Percentiles rank a stretch among this genome's conserved stretches.
phyloP scores from a whole-genome alignment of 2,113 vertebrate genomes.

The Hystrix cristata region DNA sequence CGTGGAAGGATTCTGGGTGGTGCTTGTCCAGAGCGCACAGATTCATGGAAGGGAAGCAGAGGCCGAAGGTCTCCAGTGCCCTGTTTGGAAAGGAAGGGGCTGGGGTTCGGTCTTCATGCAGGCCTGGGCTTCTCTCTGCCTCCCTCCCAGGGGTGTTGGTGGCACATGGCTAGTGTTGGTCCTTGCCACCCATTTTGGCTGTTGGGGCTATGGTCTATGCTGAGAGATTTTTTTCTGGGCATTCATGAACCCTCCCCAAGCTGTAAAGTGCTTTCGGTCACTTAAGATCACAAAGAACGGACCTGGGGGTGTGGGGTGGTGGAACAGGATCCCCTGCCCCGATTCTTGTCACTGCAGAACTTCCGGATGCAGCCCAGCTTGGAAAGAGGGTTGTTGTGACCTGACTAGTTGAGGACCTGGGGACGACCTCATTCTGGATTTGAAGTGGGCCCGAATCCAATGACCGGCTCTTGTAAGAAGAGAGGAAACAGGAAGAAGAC shows the following conservation, averaged over 20 bases:
- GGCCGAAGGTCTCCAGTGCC: not conserved
- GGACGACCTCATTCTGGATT: not conserved
- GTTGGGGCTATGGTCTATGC: fast-evolving
- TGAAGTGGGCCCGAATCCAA: not conserved
- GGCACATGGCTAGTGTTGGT: not conserved
- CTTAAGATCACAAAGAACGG: too few relatives aligned
- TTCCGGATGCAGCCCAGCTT: not conserved
- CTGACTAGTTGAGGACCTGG: not conserved
- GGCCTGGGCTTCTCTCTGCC: not conserved
- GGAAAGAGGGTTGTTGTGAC: not conserved
- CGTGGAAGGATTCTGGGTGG: conserved; percentile 26
- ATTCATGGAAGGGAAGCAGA: not conserved
- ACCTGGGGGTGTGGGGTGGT: fast-evolving
- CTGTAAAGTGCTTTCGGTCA: fast-evolving
- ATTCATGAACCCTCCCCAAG: fast-evolving
- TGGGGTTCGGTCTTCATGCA: fast-evolving
- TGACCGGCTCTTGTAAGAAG: not conserved
- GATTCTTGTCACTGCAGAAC: fast-evolving
- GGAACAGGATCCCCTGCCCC: not conserved
- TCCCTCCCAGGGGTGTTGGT: fast-evolving
- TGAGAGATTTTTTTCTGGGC: not conserved
- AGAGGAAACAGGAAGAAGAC: not conserved
- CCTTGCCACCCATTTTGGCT: not conserved
- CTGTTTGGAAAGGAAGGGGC: not conserved
- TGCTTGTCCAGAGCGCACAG: not conserved